Percentiles rank a stretch among this genome's conserved stretches.
These are phyloP conservation scores for Archaeoteleia sp. DNA, from an alignment of 2,888 invertebrate species.

Conservation along the genomic window DNA sequence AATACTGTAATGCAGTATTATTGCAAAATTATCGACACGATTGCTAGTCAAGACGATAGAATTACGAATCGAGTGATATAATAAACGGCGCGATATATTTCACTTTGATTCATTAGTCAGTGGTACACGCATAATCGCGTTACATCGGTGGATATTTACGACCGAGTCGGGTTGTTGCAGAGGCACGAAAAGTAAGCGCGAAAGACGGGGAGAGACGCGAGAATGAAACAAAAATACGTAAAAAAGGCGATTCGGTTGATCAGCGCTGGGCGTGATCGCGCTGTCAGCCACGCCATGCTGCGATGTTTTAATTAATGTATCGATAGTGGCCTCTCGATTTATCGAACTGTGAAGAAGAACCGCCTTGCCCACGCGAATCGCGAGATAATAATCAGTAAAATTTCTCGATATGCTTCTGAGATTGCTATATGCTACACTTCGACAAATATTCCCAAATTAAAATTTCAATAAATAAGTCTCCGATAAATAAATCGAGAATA, in stretches of 20 bases:
- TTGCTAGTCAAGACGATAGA: conserved; percentile 32
- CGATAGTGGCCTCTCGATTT: conserved; percentile 64
- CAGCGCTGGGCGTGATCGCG: conserved; percentile 67
- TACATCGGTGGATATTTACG: conserved; percentile 49
- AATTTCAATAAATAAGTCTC: too few relatives aligned
- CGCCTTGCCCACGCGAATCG: conserved; percentile 56
- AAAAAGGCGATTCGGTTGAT: conserved; percentile 63
- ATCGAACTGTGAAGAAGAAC: conserved; percentile 57
- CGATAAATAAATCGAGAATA: too few relatives aligned
- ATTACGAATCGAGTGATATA: conserved; percentile 45
- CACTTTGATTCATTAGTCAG: conserved; percentile 50
- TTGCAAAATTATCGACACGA: conserved; percentile 27
- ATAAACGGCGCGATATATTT: conserved; percentile 43
- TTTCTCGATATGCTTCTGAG: conserved; percentile 36
- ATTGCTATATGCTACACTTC: conserved; percentile 13
- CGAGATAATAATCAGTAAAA: conserved; percentile 65
- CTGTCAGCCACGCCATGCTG: conserved; percentile 65
- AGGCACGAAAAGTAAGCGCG: conserved; percentile 34
- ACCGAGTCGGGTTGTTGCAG: conserved; percentile 24
- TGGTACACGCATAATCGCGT: conserved; percentile 40
- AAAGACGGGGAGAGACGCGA: conserved; percentile 33
- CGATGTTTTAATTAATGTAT: conserved; percentile 74
- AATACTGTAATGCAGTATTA: conserved; percentile 31
- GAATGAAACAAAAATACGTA: conserved; percentile 56
- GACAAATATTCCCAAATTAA: conserved; percentile 10